These are phyloP conservation scores for Sorex araneus DNA, from an alignment of 2,113 vertebrate genomes.

Conservation along the genomic window DNA sequence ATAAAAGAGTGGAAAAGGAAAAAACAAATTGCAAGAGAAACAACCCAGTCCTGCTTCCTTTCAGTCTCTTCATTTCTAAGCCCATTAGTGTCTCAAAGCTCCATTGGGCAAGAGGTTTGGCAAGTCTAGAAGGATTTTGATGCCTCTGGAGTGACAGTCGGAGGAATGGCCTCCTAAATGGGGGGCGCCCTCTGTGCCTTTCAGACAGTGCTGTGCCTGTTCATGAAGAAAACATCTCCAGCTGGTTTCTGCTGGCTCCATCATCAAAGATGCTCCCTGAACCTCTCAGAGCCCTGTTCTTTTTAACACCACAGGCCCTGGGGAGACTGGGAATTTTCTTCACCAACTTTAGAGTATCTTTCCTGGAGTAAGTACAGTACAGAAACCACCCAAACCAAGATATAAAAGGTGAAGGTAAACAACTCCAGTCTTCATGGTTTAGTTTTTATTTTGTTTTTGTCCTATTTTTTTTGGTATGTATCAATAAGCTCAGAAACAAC, in stretches of 20 bases:
- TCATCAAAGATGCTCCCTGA: conserved; percentile 18
- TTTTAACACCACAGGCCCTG: neutral
- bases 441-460: conserved; percentile 58
- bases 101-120: neutral
- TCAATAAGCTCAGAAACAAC: conserved; percentile 17
- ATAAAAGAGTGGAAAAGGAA: neutral
- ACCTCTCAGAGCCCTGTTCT: neutral
- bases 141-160: neutral
- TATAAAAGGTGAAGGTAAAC: neutral
- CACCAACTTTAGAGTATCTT: conserved; percentile 8
- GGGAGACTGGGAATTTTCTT: conserved; percentile 13
- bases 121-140: neutral
- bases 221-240: neutral
- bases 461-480: conserved; percentile 42
- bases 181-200: neutral
- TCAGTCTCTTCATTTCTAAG: neutral
- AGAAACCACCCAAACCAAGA: conserved; percentile 5
- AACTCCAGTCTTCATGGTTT: neutral
- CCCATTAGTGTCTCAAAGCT: neutral
- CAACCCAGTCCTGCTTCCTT: neutral
- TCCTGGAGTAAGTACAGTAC: neutral
- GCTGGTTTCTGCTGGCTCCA: neutral
- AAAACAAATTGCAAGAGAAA: neutral
- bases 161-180: neutral
- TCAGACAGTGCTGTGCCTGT: neutral